A percentile compares a stretch with the other conserved stretches of the same genome.
phyloP scores from a whole-genome alignment of 2,113 vertebrate species.

The Eptatretus burgeri region DNA sequence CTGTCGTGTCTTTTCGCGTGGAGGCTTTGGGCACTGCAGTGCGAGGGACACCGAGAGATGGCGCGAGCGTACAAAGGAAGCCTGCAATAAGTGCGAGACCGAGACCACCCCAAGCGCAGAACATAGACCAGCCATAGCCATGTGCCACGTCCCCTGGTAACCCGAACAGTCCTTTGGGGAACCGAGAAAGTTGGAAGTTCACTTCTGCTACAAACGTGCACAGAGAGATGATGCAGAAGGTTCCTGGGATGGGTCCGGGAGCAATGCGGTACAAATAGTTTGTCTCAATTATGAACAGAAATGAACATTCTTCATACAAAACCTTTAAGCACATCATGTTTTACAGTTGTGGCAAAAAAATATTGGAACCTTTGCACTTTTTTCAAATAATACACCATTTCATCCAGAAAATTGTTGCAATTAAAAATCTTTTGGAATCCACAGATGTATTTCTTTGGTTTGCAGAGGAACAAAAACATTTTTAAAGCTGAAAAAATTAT shows the following conservation, averaged over 20 bases:
- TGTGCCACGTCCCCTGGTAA: slow-evolving; percentile 82
- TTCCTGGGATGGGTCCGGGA: slow-evolving; percentile 24
- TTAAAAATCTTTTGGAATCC: too few relatives aligned
- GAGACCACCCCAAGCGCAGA: slow-evolving; percentile 83
- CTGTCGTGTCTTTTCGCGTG: slow-evolving; percentile 82
- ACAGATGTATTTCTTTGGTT: too few relatives aligned
- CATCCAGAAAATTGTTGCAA: too few relatives aligned
- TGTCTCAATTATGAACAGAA: neutral
- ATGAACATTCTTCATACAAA: neutral
- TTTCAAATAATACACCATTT: too few relatives aligned
- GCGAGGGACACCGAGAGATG: slow-evolving; percentile 66
- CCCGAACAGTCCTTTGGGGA: slow-evolving; percentile 61
- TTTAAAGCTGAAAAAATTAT: too few relatives aligned
- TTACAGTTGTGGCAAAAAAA: too few relatives aligned
- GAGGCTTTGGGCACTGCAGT: slow-evolving; percentile 80
- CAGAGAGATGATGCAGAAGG: slow-evolving; percentile 94
- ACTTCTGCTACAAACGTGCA: slow-evolving; percentile 88
- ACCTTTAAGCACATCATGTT: neutral
- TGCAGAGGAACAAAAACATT: too few relatives aligned
- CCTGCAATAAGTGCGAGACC: slow-evolving; percentile 77
- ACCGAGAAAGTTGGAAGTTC: slow-evolving; percentile 88
- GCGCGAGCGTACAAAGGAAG: slow-evolving; percentile 93
- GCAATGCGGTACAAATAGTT: neutral
- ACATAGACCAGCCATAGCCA: slow-evolving; percentile 96
- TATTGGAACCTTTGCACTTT: too few relatives aligned